Percentiles rank a stretch among this genome's conserved stretches.
Conservation (phyloP, 1,140 invertebrate species). For the Zophobas atratus region DNA sequence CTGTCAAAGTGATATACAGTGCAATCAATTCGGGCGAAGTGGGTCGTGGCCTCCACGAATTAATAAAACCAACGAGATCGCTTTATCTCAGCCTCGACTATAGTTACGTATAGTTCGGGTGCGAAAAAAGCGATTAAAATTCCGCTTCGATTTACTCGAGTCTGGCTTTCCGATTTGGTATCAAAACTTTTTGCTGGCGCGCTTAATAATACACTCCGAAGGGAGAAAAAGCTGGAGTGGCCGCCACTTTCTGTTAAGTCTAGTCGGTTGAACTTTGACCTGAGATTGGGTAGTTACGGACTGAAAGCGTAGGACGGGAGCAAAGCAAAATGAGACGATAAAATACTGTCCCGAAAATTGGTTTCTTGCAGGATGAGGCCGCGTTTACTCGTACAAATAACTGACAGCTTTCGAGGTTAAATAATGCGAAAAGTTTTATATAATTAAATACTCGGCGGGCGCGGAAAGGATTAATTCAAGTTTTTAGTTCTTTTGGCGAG, state of each 20-base stretch:
- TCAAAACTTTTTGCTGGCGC: background rate
- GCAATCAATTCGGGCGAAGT: too few relatives aligned
- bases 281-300: conserved; percentile 21
- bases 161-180: background rate
- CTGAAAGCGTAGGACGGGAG: conserved; percentile 33
- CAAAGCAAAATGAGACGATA: conserved; percentile 43
- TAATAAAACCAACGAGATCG: too few relatives aligned
- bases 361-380: conserved; percentile 35
- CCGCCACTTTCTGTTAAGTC: conserved; percentile 35
- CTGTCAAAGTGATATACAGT: too few relatives aligned
- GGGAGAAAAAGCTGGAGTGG: conserved; percentile 11
- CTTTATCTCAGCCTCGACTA: too few relatives aligned
- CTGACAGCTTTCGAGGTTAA: conserved; percentile 35
- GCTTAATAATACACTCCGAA: conserved; percentile 7
- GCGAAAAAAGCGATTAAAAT: too few relatives aligned
- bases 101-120: too few relatives aligned
- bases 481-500: conserved; percentile 37
- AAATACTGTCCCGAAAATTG: conserved; percentile 41
- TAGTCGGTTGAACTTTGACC: conserved; percentile 42
- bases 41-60: too few relatives aligned
- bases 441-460: conserved; percentile 36
- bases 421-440: conserved; percentile 41
- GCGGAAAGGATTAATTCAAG: conserved; percentile 40
- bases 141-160: too few relatives aligned
- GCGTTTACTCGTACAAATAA: conserved; percentile 36